phyloP scores from a whole-genome alignment of 2,888 invertebrate genomes.

The Diarsia dahlii region DNA sequence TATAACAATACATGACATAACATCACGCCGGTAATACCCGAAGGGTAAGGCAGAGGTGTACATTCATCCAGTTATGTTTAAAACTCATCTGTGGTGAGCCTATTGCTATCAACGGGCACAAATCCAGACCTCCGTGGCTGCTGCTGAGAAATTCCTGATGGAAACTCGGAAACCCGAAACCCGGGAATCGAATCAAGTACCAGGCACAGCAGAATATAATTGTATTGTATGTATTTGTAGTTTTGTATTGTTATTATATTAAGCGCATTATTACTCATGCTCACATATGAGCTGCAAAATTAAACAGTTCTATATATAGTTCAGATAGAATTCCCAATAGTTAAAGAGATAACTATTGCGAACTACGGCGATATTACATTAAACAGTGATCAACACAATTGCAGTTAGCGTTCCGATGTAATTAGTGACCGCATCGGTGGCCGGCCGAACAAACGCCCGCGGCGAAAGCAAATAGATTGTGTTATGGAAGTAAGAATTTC shows the following conservation, averaged over 20 bases:
- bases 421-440: constrained; percentile 68
- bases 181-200: no score
- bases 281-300: constrained; percentile 30
- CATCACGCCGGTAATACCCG: no score
- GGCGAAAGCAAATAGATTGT: constrained; percentile 50
- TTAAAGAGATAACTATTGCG: constrained; percentile 68
- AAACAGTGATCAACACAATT: constrained; percentile 71
- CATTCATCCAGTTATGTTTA: no score
- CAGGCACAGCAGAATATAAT: no score
- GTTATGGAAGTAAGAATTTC: constrained; percentile 56
- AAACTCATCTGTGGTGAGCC: no score
- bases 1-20: neutral
- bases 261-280: constrained; percentile 8
- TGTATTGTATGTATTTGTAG: no score
- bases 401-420: constrained; percentile 69
- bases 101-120: no score
- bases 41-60: no score
- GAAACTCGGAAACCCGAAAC: no score
- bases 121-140: no score
- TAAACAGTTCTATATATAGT: constrained; percentile 39
- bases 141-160: no score
- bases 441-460: constrained; percentile 41
- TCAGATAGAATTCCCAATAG: constrained; percentile 60
- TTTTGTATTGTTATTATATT: neutral
- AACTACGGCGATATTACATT: constrained; percentile 67